A percentile compares a stretch with the other conserved stretches of the same genome.
Conservation (phyloP, 2,113 vertebrate species). For the Brienomyrus brachyistius region DNA sequence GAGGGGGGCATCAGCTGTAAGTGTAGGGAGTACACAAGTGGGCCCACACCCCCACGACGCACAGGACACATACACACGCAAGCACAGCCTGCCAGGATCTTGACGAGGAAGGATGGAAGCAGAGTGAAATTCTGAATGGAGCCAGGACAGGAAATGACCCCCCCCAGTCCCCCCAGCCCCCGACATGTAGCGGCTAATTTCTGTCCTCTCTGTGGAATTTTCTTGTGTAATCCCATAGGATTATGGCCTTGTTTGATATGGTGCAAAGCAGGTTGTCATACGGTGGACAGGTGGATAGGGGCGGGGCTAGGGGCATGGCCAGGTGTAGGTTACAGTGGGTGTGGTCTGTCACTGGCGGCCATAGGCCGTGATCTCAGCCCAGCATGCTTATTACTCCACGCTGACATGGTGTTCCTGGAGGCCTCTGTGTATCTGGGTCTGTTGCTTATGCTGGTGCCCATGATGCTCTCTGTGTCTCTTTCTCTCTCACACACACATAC, state of each 20-base stretch:
- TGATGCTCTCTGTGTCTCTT: neutral
- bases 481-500: neutral
- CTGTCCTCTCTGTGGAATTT: neutral
- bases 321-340: neutral
- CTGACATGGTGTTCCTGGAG: neutral
- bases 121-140: neutral
- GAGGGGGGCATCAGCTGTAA: neutral
- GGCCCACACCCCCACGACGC: neutral
- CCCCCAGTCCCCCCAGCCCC: neutral
- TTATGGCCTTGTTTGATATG: neutral
- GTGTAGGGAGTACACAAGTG: neutral
- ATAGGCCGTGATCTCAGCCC: neutral
- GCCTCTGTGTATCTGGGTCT: neutral
- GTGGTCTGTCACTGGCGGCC: neutral
- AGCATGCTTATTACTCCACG: neutral
- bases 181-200: neutral
- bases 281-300: neutral
- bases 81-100: neutral
- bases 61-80: neutral
- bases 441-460: neutral
- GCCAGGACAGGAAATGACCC: neutral
- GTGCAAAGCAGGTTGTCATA: neutral
- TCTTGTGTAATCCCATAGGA: constrained; percentile 7
- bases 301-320: neutral
- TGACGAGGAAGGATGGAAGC: neutral